Percentiles rank a stretch among this genome's conserved stretches.
phyloP scores from a whole-genome alignment of 2,113 vertebrate species.

The Callopanchax toddi region DNA sequence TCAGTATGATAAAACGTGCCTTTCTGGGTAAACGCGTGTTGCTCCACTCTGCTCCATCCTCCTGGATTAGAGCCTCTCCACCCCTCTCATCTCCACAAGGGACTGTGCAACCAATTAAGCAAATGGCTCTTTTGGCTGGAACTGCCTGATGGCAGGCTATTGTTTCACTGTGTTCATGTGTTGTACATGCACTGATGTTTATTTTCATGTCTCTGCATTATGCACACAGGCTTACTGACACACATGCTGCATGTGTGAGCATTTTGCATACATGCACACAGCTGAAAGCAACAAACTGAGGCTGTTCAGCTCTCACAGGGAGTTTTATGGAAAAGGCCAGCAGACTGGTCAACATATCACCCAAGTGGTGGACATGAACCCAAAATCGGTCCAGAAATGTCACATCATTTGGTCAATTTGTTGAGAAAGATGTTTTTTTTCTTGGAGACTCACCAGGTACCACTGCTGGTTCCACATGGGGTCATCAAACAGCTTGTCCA shows the following conservation, averaged over 20 bases:
- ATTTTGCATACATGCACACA: background rate
- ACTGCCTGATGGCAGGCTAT: slow-evolving; percentile 32
- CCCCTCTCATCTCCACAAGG: slow-evolving; percentile 42
- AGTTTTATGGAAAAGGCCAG: slow-evolving; percentile 15
- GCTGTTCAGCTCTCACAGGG: slow-evolving; percentile 18
- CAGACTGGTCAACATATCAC: background rate
- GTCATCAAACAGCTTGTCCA: slow-evolving; percentile 92
- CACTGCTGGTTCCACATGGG: slow-evolving; percentile 99
- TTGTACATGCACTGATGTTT: background rate
- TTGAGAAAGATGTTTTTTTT: background rate
- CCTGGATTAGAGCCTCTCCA: slow-evolving; percentile 64
- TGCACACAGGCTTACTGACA: background rate
- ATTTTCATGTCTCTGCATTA: background rate
- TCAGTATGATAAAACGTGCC: slow-evolving; percentile 46
- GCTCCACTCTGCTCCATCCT: slow-evolving; percentile 54
- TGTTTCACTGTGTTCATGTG: slow-evolving; percentile 26
- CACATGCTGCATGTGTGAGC: background rate
- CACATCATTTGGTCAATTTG: background rate
- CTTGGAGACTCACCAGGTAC: slow-evolving; percentile 90
- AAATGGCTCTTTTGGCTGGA: slow-evolving; percentile 66
- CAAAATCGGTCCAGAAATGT: background rate
- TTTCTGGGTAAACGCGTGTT: slow-evolving; percentile 53
- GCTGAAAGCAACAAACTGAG: background rate
- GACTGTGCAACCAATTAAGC: slow-evolving; percentile 63
- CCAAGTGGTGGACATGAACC: background rate